phyloP scores from a whole-genome alignment of 2,888 invertebrate species.

The Drosophila meridiana region DNA sequence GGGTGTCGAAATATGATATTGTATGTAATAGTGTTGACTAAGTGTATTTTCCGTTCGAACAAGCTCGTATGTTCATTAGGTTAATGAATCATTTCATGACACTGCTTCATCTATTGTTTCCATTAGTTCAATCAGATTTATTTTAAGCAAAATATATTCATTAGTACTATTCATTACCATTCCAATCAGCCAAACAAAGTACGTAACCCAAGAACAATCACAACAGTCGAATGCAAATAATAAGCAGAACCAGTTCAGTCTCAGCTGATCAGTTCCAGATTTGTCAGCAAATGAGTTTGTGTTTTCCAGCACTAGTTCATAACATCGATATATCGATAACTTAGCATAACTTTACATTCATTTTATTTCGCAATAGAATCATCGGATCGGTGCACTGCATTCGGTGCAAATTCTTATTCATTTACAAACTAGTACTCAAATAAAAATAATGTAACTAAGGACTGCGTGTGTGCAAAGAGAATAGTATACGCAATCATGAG shows the following conservation, averaged over 20 bases:
- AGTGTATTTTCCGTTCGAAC: constrained; percentile 24
- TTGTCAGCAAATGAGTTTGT: background rate
- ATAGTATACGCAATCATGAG: constrained; percentile 55
- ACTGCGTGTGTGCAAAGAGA: background rate
- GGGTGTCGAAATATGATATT: constrained; percentile 2
- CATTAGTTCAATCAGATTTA: background rate
- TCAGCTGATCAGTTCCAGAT: constrained; percentile 35
- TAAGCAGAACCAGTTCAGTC: constrained; percentile 5
- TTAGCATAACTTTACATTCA: background rate
- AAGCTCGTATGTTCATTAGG: constrained; percentile 10
- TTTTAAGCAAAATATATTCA: background rate
- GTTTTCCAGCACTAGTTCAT: constrained; percentile 21
- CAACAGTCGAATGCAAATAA: constrained; percentile 4
- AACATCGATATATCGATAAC: constrained; percentile 15
- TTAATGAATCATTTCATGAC: constrained; percentile 1
- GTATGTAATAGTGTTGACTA: constrained; percentile 42
- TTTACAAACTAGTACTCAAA: constrained; percentile 1
- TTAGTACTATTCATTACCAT: background rate
- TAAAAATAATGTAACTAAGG: constrained; percentile 12
- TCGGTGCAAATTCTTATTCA: constrained; percentile 7
- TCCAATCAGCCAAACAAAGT: background rate
- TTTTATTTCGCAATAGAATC: constrained; percentile 29
- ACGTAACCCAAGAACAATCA: constrained; percentile 2
- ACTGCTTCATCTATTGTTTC: background rate
- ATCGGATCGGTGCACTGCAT: constrained; percentile 24